Conservation (phyloP, 2,113 vertebrate genomes). For the Pollachius pollachius region DNA sequence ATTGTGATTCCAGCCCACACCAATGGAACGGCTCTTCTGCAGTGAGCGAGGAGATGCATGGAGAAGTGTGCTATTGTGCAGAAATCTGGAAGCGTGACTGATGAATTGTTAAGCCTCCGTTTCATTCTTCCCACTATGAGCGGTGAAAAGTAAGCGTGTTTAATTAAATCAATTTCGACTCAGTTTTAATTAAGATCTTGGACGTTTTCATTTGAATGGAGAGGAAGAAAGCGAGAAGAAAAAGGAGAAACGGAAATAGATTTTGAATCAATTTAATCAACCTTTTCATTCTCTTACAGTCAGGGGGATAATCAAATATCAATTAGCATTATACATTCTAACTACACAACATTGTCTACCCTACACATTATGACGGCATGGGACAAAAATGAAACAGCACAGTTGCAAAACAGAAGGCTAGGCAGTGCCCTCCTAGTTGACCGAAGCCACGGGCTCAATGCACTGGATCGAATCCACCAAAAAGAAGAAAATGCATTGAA, state of each 20-base stretch:
- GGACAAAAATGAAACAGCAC: conserved; percentile 56
- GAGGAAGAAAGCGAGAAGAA: neutral
- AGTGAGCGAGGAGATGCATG: conserved; percentile 28
- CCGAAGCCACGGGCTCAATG: conserved; percentile 14
- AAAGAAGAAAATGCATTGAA: conserved; percentile 48
- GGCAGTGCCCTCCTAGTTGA: conserved; percentile 55
- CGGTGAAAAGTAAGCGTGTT: neutral
- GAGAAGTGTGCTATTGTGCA: conserved; percentile 11
- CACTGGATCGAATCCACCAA: conserved; percentile 37
- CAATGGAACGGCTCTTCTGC: neutral
- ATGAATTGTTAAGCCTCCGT: neutral
- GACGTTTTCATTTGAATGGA: conserved; percentile 1
- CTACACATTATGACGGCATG: conserved; percentile 60
- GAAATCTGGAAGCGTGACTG: conserved; percentile 1
- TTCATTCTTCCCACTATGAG: neutral
- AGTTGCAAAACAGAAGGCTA: conserved; percentile 62
- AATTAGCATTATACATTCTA: conserved; percentile 58
- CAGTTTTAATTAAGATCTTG: neutral
- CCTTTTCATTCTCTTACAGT: conserved; percentile 69
- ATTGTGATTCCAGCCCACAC: conserved; percentile 15
- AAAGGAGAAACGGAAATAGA: conserved; percentile 24
- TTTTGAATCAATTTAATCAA: conserved; percentile 69
- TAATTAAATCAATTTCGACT: neutral
- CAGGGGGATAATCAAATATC: conserved; percentile 55
- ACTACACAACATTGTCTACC: conserved; percentile 59